Evolutionary conservation across 1,140 invertebrate genomes (phyloP), one percentile per base, ranked within the genome.

Genomic region (Drosophila ambigua): DNA sequence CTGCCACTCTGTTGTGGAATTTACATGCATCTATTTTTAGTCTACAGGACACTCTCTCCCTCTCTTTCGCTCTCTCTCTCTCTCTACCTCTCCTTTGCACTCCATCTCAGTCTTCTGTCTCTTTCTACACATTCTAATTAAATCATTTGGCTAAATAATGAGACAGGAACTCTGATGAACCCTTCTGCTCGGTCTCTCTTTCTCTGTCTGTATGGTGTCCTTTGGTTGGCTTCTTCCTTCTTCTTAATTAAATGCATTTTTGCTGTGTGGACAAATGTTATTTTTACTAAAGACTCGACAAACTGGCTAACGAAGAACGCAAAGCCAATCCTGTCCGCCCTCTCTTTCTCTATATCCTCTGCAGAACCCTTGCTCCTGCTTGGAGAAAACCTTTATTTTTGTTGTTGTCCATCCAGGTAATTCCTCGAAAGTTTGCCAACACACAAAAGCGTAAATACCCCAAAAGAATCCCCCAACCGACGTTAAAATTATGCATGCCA

Each of bases 121-220:
- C 9, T 35, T 35, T 35, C 31, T 51, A 54, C 46, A 53, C 67
- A 71, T 85, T 72, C 82, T 87, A 87, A 87, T 85, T 81, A 75
- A 87, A 85, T 87, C 77, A 85, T 77, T 58, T 66, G 87, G 69
- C 71, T 81, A 85, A 85, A 85, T 85, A 85, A 85, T 85, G 74
- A 77, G 81, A 73, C 76, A 83, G 60, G 58, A 73, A 72, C 53
- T 57, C 58, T 51, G 66, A 43, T 58, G 44, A 44, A 45, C 64
- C 24, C 52, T 69, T 43, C 53, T 50, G 20, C 46, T 35, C 15
- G 24, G 46, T 13, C 28, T 64, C n/a, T 16, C 28, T 11, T n/a
- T n/a, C 5, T 43, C 35, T 62, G 4, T 31, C 2, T 51, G 35
- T 63, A 43, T 51, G 35, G 44, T 16, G 13, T 16, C 16, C 16